Evolutionary conservation across 2,113 vertebrate genomes (phyloP), one percentile per base, ranked within the genome.

Genomic region (Zapornia atra): DNA sequence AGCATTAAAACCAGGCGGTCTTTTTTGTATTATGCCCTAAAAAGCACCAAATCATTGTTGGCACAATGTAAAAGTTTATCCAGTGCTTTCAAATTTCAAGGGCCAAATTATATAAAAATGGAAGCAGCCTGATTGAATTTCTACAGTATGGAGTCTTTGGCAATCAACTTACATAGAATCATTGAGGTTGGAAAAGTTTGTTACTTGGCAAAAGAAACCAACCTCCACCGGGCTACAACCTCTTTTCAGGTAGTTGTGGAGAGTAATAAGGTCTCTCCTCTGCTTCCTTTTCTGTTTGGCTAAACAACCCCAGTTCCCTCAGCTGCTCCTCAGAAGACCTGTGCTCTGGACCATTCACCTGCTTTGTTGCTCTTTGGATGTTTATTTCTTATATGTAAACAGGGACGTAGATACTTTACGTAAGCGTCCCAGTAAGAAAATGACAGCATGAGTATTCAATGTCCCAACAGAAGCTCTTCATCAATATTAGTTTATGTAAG

Each of bases 1-100:
- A 63, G 8, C 14, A 54, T 48, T 68, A 61, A 54, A 69, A 4
- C 1, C 1, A 0, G 38, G 1, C 15, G 15, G 20, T 40, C 63
- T 56, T 36, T 36, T 36, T 76, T 33, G 29, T 2, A 11, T 19
- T 70, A 88, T 86, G 85, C 44, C 40, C 29, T 20, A 61, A 73
- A 72, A 83, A 34, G 5, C 33, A 84, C 8, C 15, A 81, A 71
- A 50, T 3, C 8, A 18, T 7, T 76, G 18, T 15, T 78, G 18
- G 8, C 28, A 75, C 40, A 20, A 76, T 71, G 10, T 26, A 34
- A 66, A 89, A 42, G 16, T 11, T 40, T 64, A 11, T 29, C 51
- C 20, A 66, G 13, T 48, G 36, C 38, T 91, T 70, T 94, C 36
- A 66, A 70, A 78, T 63, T 38, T 70, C 33, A 10, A 77, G 61